Evolutionary conservation across 64 coral and sea anemone species (phyloP).

Genomic region (Stylophora pistillata): DNA sequence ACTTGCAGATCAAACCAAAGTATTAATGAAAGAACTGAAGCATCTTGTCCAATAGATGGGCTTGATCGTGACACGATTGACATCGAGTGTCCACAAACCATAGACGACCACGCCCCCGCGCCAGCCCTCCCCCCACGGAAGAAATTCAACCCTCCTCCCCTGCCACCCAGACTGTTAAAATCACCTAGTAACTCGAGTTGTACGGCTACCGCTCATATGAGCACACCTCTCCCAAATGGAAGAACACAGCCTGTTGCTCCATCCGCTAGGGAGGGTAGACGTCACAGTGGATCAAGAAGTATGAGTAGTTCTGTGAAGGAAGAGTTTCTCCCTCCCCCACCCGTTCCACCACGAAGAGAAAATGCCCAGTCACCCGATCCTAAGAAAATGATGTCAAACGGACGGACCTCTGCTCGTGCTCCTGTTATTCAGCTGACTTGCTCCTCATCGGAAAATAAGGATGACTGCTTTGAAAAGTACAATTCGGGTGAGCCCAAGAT

Average conservation of each 20-base stretch:
- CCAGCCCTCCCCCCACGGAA: conserved; percentile 65
- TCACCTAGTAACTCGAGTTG: not conserved
- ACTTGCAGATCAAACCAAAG: not conserved
- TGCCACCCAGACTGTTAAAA: conserved; percentile 44
- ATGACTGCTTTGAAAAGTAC: not conserved
- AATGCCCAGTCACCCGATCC: conserved; percentile 28
- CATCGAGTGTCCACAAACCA: not conserved
- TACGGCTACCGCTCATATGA: not conserved
- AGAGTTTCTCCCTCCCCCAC: conserved; percentile 45
- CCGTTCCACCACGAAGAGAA: conserved; percentile 55
- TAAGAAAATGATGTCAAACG: not conserved
- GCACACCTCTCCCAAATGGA: not conserved
- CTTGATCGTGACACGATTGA: not conserved
- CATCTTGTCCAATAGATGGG: not conserved
- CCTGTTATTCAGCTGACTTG: conserved; percentile 51
- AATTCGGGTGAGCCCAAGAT: conserved; percentile 12
- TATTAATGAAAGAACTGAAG: not conserved
- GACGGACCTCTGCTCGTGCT: not conserved
- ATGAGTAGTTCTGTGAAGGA: not conserved
- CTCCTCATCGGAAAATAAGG: conserved; percentile 51
- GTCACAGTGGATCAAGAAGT: not conserved
- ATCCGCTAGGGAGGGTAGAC: not conserved
- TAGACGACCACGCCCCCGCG: not conserved
- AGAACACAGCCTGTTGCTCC: conserved; percentile 12
- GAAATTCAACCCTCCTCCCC: conserved; percentile 48